These are phyloP conservation scores for Copidosoma aretas DNA, from an alignment of 2,888 invertebrate species.

Conservation along the genomic window DNA sequence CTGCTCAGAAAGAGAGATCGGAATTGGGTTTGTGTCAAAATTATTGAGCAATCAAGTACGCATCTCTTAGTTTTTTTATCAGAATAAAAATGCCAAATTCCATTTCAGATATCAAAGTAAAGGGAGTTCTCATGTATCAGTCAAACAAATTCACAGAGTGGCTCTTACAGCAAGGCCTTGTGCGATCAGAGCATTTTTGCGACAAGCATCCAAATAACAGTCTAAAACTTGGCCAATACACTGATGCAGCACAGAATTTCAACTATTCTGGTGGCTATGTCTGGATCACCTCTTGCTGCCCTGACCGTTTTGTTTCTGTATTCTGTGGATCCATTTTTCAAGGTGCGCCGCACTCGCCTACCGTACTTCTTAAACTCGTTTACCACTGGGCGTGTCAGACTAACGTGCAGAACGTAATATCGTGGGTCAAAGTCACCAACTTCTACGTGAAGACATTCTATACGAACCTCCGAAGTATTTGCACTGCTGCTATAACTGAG, in stretches of 20 bases:
- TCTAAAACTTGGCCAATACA: slow-evolving; percentile 84
- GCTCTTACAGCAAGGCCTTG: slow-evolving; percentile 84
- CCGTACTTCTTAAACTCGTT: slow-evolving; percentile 80
- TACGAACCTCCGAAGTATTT: slow-evolving; percentile 76
- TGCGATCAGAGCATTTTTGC: slow-evolving; percentile 82
- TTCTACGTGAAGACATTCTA: slow-evolving; percentile 73
- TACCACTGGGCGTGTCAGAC: slow-evolving; percentile 94
- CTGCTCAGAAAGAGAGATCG: slow-evolving; percentile 58
- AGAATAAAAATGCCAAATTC: not conserved
- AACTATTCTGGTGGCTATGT: slow-evolving; percentile 90
- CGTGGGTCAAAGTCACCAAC: slow-evolving; percentile 85
- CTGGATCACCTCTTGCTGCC: slow-evolving; percentile 89
- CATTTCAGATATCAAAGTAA: slow-evolving; percentile 77
- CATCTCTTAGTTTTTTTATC: not conserved
- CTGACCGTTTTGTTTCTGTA: slow-evolving; percentile 83
- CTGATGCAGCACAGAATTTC: slow-evolving; percentile 78
- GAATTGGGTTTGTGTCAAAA: slow-evolving; percentile 58
- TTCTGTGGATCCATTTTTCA: slow-evolving; percentile 88
- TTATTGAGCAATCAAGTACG: not conserved
- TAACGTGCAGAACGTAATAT: slow-evolving; percentile 84
- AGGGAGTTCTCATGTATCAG: slow-evolving; percentile 79
- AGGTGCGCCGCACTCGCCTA: slow-evolving; percentile 83
- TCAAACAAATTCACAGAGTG: slow-evolving; percentile 89
- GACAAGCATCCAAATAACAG: slow-evolving; percentile 69
- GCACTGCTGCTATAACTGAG: slow-evolving; percentile 81